phyloP scores from a whole-genome alignment of 2,888 invertebrate species.

The Yponomeuta malinellus region DNA sequence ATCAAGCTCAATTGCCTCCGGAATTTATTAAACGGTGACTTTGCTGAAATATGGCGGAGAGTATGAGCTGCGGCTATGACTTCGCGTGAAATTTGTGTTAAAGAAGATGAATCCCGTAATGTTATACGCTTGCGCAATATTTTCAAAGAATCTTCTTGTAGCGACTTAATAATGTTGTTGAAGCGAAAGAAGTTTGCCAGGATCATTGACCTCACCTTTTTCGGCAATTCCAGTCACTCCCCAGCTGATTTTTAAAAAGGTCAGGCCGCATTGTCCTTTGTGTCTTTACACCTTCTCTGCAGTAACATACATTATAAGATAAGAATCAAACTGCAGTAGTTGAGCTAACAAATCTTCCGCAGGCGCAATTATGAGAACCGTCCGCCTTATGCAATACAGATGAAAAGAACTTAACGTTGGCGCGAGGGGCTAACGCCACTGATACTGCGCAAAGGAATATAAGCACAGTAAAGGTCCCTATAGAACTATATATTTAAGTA shows the following conservation, averaged over 20 bases:
- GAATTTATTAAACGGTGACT: neutral
- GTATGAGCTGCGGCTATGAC: no score
- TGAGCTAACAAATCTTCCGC: neutral
- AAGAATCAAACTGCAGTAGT: neutral
- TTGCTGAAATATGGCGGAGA: no score
- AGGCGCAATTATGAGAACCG: neutral
- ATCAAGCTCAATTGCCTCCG: neutral
- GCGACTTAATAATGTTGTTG: no score
- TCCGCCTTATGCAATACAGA: neutral
- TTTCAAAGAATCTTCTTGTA: no score
- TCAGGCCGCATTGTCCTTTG: no score
- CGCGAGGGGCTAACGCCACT: neutral
- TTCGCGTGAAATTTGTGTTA: no score
- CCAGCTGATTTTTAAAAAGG: no score
- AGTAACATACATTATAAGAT: neutral
- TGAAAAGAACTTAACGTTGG: neutral
- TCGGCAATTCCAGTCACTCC: no score
- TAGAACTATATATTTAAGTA: neutral
- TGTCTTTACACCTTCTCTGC: neutral
- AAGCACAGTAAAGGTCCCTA: neutral
- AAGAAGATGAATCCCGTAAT: no score
- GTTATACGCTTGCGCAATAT: no score
- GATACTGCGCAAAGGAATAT: neutral
- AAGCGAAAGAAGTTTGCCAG: no score
- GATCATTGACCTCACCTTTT: no score